Conservation (phyloP, 2,113 vertebrate genomes). For the Ceyx cyanopectus region DNA sequence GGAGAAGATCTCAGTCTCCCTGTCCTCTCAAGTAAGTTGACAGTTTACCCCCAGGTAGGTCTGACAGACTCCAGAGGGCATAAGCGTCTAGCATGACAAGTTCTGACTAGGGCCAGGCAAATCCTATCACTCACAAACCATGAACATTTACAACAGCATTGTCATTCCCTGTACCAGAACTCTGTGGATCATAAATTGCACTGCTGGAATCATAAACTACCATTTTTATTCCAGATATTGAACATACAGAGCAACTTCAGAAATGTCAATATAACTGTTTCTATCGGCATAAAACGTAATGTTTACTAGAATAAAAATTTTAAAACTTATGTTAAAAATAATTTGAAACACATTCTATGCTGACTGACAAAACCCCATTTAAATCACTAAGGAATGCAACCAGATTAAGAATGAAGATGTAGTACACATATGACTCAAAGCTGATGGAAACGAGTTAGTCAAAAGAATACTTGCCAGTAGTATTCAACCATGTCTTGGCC, state of each 20-base stretch:
- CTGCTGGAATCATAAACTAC: background rate
- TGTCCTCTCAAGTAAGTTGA: background rate
- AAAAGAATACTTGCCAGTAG: background rate
- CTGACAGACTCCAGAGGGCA: background rate
- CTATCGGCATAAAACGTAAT: background rate
- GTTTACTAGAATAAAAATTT: background rate
- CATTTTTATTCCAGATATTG: background rate
- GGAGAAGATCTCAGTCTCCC: background rate
- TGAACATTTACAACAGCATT: background rate
- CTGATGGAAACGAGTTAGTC: constrained; percentile 45
- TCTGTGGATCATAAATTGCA: background rate
- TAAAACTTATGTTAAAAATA: background rate
- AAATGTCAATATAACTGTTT: background rate
- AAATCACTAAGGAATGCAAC: background rate
- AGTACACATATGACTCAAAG: constrained; percentile 1
- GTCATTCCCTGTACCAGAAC: background rate
- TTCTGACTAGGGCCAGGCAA: background rate
- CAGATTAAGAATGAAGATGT: constrained; percentile 12
- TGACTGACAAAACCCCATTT: background rate
- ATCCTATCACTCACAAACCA: constrained; percentile 18
- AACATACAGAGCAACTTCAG: background rate
- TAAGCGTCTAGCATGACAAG: background rate
- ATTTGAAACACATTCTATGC: background rate
- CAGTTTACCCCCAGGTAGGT: background rate
- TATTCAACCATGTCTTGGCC: background rate